Evolutionary conservation across 1,140 invertebrate species (phyloP).

Genomic region (Philaenus spumarius): DNA sequence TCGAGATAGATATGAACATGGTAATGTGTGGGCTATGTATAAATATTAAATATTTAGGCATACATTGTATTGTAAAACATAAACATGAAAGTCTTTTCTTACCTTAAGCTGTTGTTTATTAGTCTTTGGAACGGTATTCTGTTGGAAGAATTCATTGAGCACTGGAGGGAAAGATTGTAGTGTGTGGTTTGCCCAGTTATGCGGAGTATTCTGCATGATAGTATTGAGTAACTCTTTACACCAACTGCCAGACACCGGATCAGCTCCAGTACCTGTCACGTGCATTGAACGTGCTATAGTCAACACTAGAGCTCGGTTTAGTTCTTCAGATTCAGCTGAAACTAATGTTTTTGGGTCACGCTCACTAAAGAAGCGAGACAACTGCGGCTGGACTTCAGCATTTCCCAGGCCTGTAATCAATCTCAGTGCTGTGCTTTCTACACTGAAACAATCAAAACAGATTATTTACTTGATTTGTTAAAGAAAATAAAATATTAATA

Average conservation of each 20-base stretch:
- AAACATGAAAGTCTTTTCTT: slow-evolving; percentile 10
- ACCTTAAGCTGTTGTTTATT: slow-evolving; percentile 82
- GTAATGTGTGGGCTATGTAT: no score
- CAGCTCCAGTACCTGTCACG: slow-evolving; percentile 68
- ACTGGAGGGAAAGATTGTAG: slow-evolving; percentile 85
- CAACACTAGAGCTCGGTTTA: slow-evolving; percentile 88
- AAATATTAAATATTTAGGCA: no score
- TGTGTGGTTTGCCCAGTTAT: slow-evolving; percentile 90
- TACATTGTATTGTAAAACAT: not conserved
- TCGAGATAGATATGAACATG: no score
- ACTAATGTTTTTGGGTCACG: slow-evolving; percentile 84
- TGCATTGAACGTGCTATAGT: slow-evolving; percentile 92
- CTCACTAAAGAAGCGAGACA: slow-evolving; percentile 80
- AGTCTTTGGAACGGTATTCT: slow-evolving; percentile 77
- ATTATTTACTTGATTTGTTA: no score
- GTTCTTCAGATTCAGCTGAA: slow-evolving; percentile 89
- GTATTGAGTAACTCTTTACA: slow-evolving; percentile 84
- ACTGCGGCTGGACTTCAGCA: slow-evolving; percentile 82
- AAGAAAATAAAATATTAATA: no score
- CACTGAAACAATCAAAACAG: slow-evolving; percentile 47
- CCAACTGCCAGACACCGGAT: slow-evolving; percentile 67
- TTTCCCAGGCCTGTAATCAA: slow-evolving; percentile 87
- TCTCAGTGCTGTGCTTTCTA: slow-evolving; percentile 88
- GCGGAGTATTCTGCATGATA: slow-evolving; percentile 91
- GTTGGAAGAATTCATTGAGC: slow-evolving; percentile 78